A percentile compares a stretch with the other conserved stretches of the same genome.
phyloP scores from a whole-genome alignment of 2,888 invertebrate species.

The Xestoiulus laeticollis region DNA sequence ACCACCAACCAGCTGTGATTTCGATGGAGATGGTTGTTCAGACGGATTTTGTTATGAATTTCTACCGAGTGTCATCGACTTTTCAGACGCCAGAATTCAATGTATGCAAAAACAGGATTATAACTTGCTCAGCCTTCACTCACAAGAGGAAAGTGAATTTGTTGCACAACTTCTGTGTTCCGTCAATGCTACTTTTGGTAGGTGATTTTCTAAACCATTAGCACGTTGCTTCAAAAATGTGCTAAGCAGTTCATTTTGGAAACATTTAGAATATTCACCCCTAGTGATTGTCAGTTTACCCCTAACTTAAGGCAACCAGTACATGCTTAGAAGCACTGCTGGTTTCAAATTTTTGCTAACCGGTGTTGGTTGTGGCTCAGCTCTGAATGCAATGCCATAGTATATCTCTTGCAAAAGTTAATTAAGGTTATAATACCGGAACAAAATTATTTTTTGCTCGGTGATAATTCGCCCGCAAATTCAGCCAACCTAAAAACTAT shows the following conservation, averaged over 20 bases:
- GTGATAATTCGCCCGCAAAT: not conserved
- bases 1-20: not conserved
- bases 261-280: no score
- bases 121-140: constrained; percentile 44
- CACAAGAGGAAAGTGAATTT: constrained; percentile 15
- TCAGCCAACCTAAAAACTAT: not conserved
- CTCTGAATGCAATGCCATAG: not conserved
- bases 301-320: not conserved
- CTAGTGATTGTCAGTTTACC: not conserved
- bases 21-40: not conserved
- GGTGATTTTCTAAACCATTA: not conserved
- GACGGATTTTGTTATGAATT: constrained; percentile 44
- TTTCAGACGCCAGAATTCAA: not conserved
- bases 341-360: not conserved
- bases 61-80: not conserved
- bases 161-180: not conserved
- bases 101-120: not conserved
- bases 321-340: not conserved
- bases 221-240: not conserved
- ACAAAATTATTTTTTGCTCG: not conserved
- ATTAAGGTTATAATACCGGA: not conserved
- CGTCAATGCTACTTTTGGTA: not conserved
- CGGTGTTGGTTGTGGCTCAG: not conserved
- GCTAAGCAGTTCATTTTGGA: not conserved
- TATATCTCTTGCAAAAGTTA: not conserved